These are phyloP conservation scores for Aphrophora alni DNA, from an alignment of 2,888 invertebrate genomes.

Conservation along the genomic window DNA sequence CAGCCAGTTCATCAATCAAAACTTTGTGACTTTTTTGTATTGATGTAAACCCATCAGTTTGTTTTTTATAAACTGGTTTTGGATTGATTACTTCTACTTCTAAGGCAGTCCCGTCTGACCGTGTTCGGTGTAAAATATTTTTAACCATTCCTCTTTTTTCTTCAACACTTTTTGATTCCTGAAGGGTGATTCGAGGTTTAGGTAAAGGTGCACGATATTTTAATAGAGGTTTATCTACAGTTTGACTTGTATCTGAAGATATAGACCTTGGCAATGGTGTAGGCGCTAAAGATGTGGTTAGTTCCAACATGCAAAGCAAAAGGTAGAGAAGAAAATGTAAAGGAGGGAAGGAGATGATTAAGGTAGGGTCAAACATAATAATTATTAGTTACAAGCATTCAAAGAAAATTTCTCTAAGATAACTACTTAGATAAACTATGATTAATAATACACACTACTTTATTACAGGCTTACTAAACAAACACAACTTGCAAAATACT, in stretches of 20 bases:
- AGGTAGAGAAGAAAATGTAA: not conserved
- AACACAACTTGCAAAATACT: too few species aligned
- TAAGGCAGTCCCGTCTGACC: not conserved
- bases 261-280: constrained; percentile 31
- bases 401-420: not conserved
- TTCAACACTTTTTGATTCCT: not conserved
- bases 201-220: not conserved
- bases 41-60: not conserved
- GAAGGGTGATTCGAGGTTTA: not conserved
- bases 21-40: constrained; percentile 21
- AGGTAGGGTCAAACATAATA: not conserved
- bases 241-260: not conserved
- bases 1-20: constrained; percentile 20
- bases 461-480: not conserved
- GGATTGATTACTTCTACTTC: not conserved
- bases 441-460: not conserved
- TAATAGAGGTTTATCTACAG: not conserved
- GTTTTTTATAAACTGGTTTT: not conserved
- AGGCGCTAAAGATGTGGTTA: constrained; percentile 30
- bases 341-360: not conserved
- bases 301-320: constrained; percentile 33
- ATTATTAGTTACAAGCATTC: not conserved
- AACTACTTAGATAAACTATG: not conserved
- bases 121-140: not conserved
- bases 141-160: not conserved